These are phyloP conservation scores for Galerucella pusilla DNA, from an alignment of 2,888 invertebrate genomes.

Conservation along the genomic window DNA sequence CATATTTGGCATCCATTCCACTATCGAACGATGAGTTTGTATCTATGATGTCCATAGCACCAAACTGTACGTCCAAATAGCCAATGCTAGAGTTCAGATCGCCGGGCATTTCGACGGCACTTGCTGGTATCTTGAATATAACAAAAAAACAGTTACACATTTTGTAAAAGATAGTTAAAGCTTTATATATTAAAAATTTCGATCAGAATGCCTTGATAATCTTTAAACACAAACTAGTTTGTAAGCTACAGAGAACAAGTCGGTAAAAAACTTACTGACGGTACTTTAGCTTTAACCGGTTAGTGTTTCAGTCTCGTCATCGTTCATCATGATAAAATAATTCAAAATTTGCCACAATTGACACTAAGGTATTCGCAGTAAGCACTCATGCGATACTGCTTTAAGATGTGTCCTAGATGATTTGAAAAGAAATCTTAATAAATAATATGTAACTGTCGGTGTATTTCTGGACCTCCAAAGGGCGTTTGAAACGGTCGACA, in stretches of 20 bases:
- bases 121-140: slow-evolving; percentile 82
- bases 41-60: slow-evolving; percentile 81
- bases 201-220: slow-evolving; percentile 47
- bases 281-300: slow-evolving; percentile 21
- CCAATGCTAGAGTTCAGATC: slow-evolving; percentile 80
- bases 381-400: too few species aligned
- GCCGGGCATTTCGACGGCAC: slow-evolving; percentile 97
- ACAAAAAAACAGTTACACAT: not conserved
- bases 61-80: slow-evolving; percentile 94
- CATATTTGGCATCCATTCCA: slow-evolving; percentile 65
- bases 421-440: too few species aligned
- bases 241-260: slow-evolving; percentile 26
- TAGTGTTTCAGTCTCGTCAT: slow-evolving; percentile 57
- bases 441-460: too few species aligned
- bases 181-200: not conserved
- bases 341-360: too few species aligned
- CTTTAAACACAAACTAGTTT: slow-evolving; percentile 27
- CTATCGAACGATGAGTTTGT: slow-evolving; percentile 65
- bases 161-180: not conserved
- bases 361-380: too few species aligned
- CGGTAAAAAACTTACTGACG: slow-evolving; percentile 44
- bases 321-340: slow-evolving; percentile 52
- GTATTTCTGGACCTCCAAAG: too few species aligned
- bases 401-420: too few species aligned
- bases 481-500: too few species aligned